These are phyloP conservation scores for Zootermopsis nevadensis DNA, from an alignment of 2,888 invertebrate species.

Conservation along the genomic window DNA sequence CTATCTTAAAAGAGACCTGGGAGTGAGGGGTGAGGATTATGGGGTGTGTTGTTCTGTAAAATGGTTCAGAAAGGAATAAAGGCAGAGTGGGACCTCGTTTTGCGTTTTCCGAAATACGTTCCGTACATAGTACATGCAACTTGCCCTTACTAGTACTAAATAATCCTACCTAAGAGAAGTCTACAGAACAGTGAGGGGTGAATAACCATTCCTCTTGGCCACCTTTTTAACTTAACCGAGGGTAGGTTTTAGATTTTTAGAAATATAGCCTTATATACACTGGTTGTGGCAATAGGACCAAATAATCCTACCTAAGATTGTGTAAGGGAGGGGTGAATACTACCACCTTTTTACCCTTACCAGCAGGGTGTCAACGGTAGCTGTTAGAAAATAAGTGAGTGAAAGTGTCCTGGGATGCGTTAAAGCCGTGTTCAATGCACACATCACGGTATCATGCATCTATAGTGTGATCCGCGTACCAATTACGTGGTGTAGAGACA, in stretches of 20 bases:
- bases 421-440: slow-evolving; percentile 39
- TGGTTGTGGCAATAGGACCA: not conserved
- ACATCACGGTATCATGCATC: slow-evolving; percentile 46
- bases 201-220: slow-evolving; percentile 2
- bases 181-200: not conserved
- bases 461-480: slow-evolving; percentile 7
- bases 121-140: not conserved
- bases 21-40: slow-evolving; percentile 32
- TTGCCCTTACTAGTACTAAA: not conserved
- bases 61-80: slow-evolving; percentile 16
- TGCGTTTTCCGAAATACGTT: slow-evolving; percentile 15
- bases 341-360: not conserved
- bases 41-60: slow-evolving; percentile 26
- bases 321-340: not conserved
- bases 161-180: not conserved
- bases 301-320: slow-evolving; percentile 20
- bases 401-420: slow-evolving; percentile 46
- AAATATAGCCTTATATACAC: slow-evolving; percentile 10
- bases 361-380: slow-evolving; percentile 44
- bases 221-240: not conserved
- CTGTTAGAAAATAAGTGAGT: slow-evolving; percentile 19
- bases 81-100: not conserved
- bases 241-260: slow-evolving; percentile 12
- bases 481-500: not conserved
- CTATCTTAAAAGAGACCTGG: slow-evolving; percentile 14